These are phyloP conservation scores for Rhynchomys soricoides DNA, from an alignment of 2,113 vertebrate species.

Conservation along the genomic window DNA sequence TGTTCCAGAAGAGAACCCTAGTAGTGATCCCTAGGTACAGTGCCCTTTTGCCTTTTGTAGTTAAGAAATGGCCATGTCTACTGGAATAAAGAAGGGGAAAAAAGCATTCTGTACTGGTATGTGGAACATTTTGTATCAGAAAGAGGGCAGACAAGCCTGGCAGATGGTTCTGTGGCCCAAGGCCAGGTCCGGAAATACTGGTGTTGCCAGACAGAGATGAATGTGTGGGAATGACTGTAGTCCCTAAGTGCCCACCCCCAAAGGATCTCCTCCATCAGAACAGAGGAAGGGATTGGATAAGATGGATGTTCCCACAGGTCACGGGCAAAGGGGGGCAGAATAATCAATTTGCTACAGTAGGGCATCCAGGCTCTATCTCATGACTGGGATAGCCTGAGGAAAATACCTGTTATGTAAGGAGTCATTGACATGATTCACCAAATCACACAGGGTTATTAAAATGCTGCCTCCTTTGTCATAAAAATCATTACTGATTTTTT, in stretches of 20 bases:
- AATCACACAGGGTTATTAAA: constrained; percentile 52
- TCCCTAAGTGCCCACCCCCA: not conserved
- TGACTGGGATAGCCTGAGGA: constrained; percentile 66
- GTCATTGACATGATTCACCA: constrained; percentile 59
- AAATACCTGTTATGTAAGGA: constrained; percentile 70
- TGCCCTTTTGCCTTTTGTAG: not conserved
- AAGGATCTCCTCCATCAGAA: constrained; percentile 36
- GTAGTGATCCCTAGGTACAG: not conserved
- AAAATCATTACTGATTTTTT: constrained; percentile 61
- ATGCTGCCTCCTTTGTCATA: constrained; percentile 47
- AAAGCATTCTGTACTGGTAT: not conserved
- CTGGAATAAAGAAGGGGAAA: not conserved
- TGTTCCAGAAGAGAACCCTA: not conserved
- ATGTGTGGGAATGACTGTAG: constrained; percentile 28
- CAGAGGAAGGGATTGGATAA: constrained; percentile 4
- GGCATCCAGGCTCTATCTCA: constrained; percentile 60
- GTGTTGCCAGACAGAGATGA: constrained; percentile 24
- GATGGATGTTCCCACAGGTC: constrained; percentile 67
- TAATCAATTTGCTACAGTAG: constrained; percentile 67
- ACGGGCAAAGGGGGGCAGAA: constrained; percentile 31
- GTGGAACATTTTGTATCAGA: not conserved
- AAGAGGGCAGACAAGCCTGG: not conserved
- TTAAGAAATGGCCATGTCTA: not conserved
- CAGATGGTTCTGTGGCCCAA: not conserved
- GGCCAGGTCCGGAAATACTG: not conserved